Base-by-base conservation (phyloP, 2,113 vertebrate species). In the Acanthisitta chloris region DNA sequence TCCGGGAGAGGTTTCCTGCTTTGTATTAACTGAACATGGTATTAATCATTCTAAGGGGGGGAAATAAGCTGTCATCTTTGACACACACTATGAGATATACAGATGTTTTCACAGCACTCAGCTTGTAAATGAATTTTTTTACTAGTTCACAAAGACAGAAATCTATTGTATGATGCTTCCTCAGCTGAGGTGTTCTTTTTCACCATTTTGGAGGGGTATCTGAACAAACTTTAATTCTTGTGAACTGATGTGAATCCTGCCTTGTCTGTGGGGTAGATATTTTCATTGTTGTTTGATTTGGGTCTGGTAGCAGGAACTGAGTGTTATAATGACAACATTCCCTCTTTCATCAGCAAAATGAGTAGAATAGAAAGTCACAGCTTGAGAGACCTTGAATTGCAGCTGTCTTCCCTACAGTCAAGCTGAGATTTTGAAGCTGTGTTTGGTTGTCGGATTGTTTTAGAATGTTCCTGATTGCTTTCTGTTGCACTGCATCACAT, bases 121-220 rank as follows among this genome's bases (percentile, higher is more conserved):
- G 8, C 17, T 88, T 40, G 57, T 14, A n/a, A 51, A 38, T 52
- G 0, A 10, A 3, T 54, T 14, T 66, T n/a, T 59, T 72, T 14
- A 26, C 6, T 74, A 10, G 6, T 38, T 81, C 26, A 40, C 9
- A 74, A 83, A 78, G 6, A 9, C 26, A 71, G 42, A 43, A 54
- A 34, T 40, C 66, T 5, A 2, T 40, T 69, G 12, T n/a, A n/a
- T 49, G 23, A n/a, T 77, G 6, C 16, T 46, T 62, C 24, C 10
- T 51, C 14, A 52, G 14, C 42, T 31, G 28, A 54, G 14, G 8
- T 10, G 2, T 2, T 14, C 4, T 72, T 76, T 45, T 42, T n/a
- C 5, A 2, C 19, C 38, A 1, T 36, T 46, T 43, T 66, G 12
- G 4, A 6, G 15, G 3, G 2, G 1, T 28, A 14, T 42, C 12